A percentile compares a stretch with the other conserved stretches of the same genome.
These are phyloP conservation scores for Clitarchus hookeri DNA, from an alignment of 2,888 invertebrate species.

Conservation along the genomic window DNA sequence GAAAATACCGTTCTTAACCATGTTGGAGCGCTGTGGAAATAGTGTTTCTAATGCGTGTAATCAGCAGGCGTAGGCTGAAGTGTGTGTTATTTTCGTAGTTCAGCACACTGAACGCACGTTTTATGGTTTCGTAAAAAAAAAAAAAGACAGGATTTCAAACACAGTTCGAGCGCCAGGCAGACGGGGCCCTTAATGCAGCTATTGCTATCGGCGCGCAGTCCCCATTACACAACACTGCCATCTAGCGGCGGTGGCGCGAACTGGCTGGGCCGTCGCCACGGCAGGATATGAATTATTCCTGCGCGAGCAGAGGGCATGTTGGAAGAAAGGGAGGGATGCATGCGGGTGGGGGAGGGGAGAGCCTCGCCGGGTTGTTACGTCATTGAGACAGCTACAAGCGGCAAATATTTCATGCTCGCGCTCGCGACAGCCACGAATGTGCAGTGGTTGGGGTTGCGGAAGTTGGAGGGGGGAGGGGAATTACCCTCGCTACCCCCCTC, in stretches of 20 bases:
- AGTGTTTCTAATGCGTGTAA: too few relatives aligned
- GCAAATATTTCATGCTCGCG: background rate
- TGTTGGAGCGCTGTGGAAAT: too few relatives aligned
- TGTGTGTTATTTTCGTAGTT: too few relatives aligned
- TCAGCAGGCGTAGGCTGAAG: too few relatives aligned
- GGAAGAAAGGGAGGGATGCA: too few relatives aligned
- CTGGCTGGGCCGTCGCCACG: background rate
- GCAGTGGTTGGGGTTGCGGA: too few relatives aligned
- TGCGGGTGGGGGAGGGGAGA: background rate
- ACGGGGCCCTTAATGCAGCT: too few relatives aligned
- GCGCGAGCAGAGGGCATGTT: background rate
- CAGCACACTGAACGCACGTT: too few relatives aligned
- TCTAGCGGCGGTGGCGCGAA: background rate
- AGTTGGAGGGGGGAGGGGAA: background rate
- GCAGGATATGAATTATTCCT: background rate
- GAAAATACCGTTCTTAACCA: too few relatives aligned
- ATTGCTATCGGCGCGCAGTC: background rate
- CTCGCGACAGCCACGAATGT: background rate
- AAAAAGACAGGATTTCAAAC: too few relatives aligned
- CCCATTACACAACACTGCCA: background rate
- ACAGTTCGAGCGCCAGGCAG: too few relatives aligned
- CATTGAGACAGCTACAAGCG: slow-evolving; percentile 4
- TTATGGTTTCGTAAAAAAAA: too few relatives aligned
- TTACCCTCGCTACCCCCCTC: background rate
- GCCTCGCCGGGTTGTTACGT: background rate